Base-by-base conservation (phyloP, 2,797 vertebrate species). In the Tragopan temminckii region DNA sequence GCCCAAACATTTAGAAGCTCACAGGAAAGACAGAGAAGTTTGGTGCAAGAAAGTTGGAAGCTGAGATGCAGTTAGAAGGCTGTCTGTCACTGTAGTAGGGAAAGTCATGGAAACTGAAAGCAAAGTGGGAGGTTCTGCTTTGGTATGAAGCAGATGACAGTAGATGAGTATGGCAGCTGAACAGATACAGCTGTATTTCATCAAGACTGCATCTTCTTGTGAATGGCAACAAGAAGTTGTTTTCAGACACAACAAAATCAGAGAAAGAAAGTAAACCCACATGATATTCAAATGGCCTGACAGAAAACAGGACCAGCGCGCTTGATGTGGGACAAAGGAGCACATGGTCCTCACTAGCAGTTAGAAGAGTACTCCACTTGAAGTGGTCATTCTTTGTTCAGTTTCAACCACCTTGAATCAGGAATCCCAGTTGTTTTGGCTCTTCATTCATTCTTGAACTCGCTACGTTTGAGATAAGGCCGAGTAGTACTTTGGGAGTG, bases 401-500 rank as follows among this genome's bases (percentile, higher is more conserved):
- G 62, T 38, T 71, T 3, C 3, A 79, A 69, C 55, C 33, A 59
- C 59, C 9, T 36, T 76, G 46, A 93, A 33, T 81, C 74, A 88
- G 9, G 13, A 90, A 88, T 52, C 25, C 55, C 63, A 20, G 43
- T 81, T 91, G 38, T 42, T 88, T 36, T 76, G 74, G 80, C 74
- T 88, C 80, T 84, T 36, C 70, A 75, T 61, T 85, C 74, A n/a
- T 45, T 78, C 53, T 38, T 77, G 59, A 94, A 64, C n/a, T 77
- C 31, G n/a, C 59, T 58, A 20, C 40, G 80, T 18, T 66, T 80
- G n/a, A 66, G 74, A 76, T 79, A 79, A 83, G 35, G 70, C 20
- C 25, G 74, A 85, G 35, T 69, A 64, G 48, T 88, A 94, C 84
- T 96, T 84, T 86, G 74, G 36, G 70, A 94, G 36, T 74, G 70